Percentiles rank a stretch among this genome's conserved stretches.
phyloP scores from a whole-genome alignment of 2,888 invertebrate genomes.

The Omphaloscelis lunosa region DNA sequence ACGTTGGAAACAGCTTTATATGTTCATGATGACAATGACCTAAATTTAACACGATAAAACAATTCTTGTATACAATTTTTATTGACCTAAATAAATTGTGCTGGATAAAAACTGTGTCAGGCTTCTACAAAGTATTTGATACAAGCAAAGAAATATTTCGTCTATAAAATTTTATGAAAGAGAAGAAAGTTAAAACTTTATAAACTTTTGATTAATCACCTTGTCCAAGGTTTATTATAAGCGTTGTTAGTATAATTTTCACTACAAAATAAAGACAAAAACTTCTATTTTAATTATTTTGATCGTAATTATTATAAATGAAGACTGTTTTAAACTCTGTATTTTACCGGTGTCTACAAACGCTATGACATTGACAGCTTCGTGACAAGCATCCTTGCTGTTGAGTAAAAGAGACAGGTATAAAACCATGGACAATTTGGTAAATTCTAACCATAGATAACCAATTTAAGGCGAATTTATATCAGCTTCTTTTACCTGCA shows the following conservation, averaged over 20 bases:
- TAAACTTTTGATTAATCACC: background rate
- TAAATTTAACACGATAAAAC: constrained; percentile 27
- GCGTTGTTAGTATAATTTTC: background rate
- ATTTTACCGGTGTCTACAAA: background rate
- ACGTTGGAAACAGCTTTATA: background rate
- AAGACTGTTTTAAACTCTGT: background rate
- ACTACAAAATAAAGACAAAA: background rate
- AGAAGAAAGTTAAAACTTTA: background rate
- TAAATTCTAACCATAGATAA: background rate
- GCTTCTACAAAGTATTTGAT: constrained; percentile 15
- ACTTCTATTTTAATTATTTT: constrained; percentile 14
- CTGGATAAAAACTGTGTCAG: constrained; percentile 29
- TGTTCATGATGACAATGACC: constrained; percentile 34
- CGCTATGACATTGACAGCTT: background rate
- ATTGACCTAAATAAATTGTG: constrained; percentile 23
- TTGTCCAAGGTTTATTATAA: background rate
- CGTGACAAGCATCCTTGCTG: background rate
- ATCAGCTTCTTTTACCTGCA: too few species aligned
- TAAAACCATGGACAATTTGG: background rate
- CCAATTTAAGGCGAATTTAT: too few species aligned
- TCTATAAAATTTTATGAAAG: background rate
- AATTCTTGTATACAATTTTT: constrained; percentile 2
- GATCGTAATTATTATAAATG: too few species aligned
- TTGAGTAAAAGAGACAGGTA: background rate
- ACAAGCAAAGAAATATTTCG: constrained; percentile 13